phyloP scores from a whole-genome alignment of 1,140 invertebrate species.

The Cataglyphis hispanica region DNA sequence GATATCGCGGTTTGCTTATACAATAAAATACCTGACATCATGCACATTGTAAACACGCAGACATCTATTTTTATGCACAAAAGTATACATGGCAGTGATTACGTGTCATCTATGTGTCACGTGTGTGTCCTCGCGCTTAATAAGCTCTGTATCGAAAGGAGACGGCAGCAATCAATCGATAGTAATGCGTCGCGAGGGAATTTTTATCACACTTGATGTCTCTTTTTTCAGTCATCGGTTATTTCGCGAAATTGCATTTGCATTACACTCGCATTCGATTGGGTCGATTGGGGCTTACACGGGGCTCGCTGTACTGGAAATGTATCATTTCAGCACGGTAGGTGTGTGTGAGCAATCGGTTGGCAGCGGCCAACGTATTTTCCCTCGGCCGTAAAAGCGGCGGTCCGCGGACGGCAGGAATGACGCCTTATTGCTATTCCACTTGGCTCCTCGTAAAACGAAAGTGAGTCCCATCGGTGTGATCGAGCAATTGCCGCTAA shows the following conservation, averaged over 20 bases:
- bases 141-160: not conserved
- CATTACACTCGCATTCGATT: slow-evolving; percentile 22
- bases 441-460: slow-evolving; percentile 71
- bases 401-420: slow-evolving; percentile 31
- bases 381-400: slow-evolving; percentile 55
- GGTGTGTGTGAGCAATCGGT: slow-evolving; percentile 12
- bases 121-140: too few species aligned
- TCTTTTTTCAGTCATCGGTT: not conserved
- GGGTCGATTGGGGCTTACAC: not conserved
- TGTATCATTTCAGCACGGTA: slow-evolving; percentile 38
- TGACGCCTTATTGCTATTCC: slow-evolving; percentile 63
- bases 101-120: not conserved
- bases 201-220: not conserved
- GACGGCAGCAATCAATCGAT: not conserved
- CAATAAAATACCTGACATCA: not conserved
- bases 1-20: not conserved
- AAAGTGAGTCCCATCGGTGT: slow-evolving; percentile 59
- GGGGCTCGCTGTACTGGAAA: slow-evolving; percentile 52
- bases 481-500: slow-evolving; percentile 53
- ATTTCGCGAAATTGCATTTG: slow-evolving; percentile 35
- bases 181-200: not conserved
- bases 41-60: not conserved
- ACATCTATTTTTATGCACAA: not conserved
- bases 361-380: slow-evolving; percentile 4
- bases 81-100: not conserved